Percentiles rank a stretch among this genome's conserved stretches.
Conservation (phyloP, 2,888 invertebrate species). For the Rhagonycha fulva region DNA sequence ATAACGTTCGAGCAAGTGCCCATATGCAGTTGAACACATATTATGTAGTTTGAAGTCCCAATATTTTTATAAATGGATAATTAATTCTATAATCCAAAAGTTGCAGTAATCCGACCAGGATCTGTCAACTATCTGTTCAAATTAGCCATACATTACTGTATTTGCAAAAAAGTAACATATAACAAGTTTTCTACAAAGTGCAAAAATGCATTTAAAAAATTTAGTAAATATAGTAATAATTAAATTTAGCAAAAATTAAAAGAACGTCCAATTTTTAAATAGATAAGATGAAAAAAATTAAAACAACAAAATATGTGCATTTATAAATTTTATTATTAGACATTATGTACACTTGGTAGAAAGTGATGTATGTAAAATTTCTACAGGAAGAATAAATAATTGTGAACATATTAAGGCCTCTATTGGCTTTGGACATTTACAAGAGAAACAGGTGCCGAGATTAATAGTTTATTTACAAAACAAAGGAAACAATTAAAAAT, state of each 20-base stretch:
- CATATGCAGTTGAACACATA: too few relatives aligned
- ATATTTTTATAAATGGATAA: too few relatives aligned
- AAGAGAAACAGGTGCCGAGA: slow-evolving; percentile 40
- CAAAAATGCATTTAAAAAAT: neutral
- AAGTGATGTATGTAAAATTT: slow-evolving; percentile 41
- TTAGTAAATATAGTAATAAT: neutral
- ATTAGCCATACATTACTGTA: too few relatives aligned
- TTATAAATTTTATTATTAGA: slow-evolving; percentile 38
- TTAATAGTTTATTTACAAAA: slow-evolving; percentile 45
- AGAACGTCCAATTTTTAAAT: neutral
- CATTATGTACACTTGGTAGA: slow-evolving; percentile 39
- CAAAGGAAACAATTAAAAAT: slow-evolving; percentile 42
- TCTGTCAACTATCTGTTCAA: too few relatives aligned
- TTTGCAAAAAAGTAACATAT: neutral
- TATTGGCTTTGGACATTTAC: slow-evolving; percentile 50
- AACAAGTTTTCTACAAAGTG: neutral
- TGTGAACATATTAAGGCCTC: slow-evolving; percentile 49
- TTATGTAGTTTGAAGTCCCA: too few relatives aligned
- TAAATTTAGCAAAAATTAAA: neutral
- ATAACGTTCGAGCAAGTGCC: too few relatives aligned
- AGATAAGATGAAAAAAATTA: neutral
- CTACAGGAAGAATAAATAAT: slow-evolving; percentile 43
- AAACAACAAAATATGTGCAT: slow-evolving; percentile 31
- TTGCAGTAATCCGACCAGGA: too few relatives aligned
- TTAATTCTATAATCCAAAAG: too few relatives aligned